Evolutionary conservation across 2,888 invertebrate species (phyloP).

Genomic region (Sarcophaga subvicina): DNA sequence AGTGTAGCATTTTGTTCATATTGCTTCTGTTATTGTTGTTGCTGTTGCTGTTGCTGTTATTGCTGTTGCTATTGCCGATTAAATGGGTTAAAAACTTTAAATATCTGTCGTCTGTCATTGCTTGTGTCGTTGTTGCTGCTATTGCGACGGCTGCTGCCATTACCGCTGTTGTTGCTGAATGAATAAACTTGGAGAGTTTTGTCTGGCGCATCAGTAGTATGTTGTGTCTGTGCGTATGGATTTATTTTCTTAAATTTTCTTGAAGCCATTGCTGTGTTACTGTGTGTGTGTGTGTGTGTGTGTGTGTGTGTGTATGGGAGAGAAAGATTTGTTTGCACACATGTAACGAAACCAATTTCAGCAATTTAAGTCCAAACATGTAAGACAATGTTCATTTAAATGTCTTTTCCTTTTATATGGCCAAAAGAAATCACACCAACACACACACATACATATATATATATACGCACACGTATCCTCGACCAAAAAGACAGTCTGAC

Average conservation of each 20-base stretch:
- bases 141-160: background rate
- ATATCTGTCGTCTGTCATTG: slow-evolving; percentile 46
- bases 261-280: slow-evolving; percentile 21
- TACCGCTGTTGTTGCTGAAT: slow-evolving; percentile 42
- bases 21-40: slow-evolving; percentile 1
- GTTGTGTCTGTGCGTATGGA: slow-evolving; percentile 26
- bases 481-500: background rate
- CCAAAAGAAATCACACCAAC: background rate
- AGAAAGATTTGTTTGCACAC: slow-evolving; percentile 64
- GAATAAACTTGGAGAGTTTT: slow-evolving; percentile 44
- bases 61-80: slow-evolving; percentile 24
- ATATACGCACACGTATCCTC: background rate
- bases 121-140: too few relatives aligned
- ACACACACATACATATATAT: background rate
- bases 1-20: slow-evolving; percentile 52
- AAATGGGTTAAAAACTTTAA: slow-evolving; percentile 66
- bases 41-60: slow-evolving; percentile 31
- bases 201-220: background rate
- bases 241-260: background rate
- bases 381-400: slow-evolving; percentile 65
- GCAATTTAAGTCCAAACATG: slow-evolving; percentile 69
- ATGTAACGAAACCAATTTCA: slow-evolving; percentile 64
- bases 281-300: background rate
- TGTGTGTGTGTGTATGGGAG: background rate
- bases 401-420: slow-evolving; percentile 40